phyloP scores from a whole-genome alignment of 2,797 vertebrate genomes.

The Cyclopterus lumpus region DNA sequence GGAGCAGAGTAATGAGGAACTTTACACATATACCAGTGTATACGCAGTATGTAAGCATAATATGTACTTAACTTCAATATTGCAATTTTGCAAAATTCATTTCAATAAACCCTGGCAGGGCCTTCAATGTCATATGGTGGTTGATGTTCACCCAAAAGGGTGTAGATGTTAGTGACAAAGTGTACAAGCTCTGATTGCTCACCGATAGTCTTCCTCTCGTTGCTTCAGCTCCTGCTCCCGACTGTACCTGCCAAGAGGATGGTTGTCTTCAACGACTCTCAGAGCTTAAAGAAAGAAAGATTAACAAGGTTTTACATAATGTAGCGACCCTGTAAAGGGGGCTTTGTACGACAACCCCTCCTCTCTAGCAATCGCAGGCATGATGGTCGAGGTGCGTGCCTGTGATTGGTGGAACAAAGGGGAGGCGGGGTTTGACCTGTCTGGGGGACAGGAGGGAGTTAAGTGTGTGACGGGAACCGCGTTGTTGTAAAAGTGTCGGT shows the following conservation, averaged over 20 bases:
- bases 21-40: neutral
- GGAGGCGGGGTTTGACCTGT: no score
- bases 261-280: slow-evolving; percentile 58
- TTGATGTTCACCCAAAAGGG: neutral
- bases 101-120: neutral
- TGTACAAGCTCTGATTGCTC: slow-evolving; percentile 22
- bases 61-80: neutral
- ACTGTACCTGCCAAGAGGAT: slow-evolving; percentile 38
- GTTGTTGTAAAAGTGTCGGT: no score
- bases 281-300: slow-evolving; percentile 43
- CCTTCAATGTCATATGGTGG: neutral
- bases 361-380: no score
- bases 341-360: no score
- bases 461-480: no score
- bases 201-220: slow-evolving; percentile 60
- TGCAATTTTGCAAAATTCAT: neutral
- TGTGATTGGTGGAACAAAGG: no score
- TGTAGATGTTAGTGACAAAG: neutral
- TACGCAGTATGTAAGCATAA: neutral
- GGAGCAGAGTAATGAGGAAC: neutral
- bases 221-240: slow-evolving; percentile 53
- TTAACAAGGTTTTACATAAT: neutral
- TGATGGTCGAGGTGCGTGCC: no score
- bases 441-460: no score
- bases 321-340: no score